Base-by-base conservation (phyloP, 1,140 invertebrate species). In the Rhyacophila brunnea region DNA sequence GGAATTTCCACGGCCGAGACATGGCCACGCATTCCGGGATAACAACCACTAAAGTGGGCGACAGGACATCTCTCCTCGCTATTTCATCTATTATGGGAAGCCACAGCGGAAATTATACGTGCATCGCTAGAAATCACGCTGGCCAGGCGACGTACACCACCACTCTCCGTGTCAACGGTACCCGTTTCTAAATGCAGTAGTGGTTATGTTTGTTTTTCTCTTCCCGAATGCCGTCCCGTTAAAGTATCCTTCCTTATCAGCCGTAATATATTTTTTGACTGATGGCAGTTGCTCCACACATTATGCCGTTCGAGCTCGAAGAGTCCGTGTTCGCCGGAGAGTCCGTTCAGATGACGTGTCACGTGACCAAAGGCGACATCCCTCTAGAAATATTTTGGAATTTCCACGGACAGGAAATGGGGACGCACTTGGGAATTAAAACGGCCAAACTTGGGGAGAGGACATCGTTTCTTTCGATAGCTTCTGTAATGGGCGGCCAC, bases 381-480 rank as follows among this genome's bases (percentile, higher is more conserved):
- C 84, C 85, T 5, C 77, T 88, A 60, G 87, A 87, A 68, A 87
- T 82, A 66, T 74, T 68, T 63, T 76, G 74, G 62, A 80, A 71
- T 66, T 79, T 81, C 64, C 83, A 85, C 64, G 85, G 83, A 68
- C 84, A 82, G 50, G 78, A 83, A 65, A 78, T 81, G 53, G 80
- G 86, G 66, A 78, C 80, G 64, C 75, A 83, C 62, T 80, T 82
- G 61, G 86, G 91, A 61, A 78, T 96, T 70, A 80, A 78, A 56
- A 80, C 91, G 66, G 80, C 82, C 58, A 82, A 88, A 83, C 83
- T 85, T 70, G 81, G 92, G 78, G 84, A 92, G 75, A 83, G 87
- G 74, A 80, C 88, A 65, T 91, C 87, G 66, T 84, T 89, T 19
- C 74, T 91, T 53, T 87, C 85, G 14, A 90, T 92, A 56, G 86